Base-by-base conservation (phyloP, 1,140 invertebrate species). In the Microplitis mediator region DNA sequence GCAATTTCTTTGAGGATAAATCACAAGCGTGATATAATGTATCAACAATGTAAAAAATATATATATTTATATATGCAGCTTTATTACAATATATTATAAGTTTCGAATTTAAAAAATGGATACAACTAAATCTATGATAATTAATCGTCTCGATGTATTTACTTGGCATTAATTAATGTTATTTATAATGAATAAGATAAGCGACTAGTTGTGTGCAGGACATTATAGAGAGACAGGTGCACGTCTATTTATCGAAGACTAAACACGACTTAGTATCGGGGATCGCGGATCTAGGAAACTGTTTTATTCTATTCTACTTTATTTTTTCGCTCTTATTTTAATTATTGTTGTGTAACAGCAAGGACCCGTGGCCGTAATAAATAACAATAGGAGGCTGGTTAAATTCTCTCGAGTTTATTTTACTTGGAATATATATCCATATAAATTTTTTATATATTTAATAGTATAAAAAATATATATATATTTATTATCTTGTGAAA, bases 101-200 rank as follows among this genome's bases (percentile, higher is more conserved):
- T 35, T 11, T 32, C 6, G 11, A 35, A 39, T 35, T n/a, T 32
- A 32, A 63, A 63, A 63, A 63, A 63, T 35, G n/a, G 14, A 36
- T 39, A 63, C 31, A 63, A 63, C 35, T 39, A 39, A 63, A 63
- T 63, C 61, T 31, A 61, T 31, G 60, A 31, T 31, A 63, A 63
- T 63, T 63, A 32, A 63, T 63, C 32, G 35, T 36, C 35, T n/a
- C 23, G 31, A 45, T 35, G 32, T 3, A 63, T 35, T 63, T 36
- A n/a, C 31, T 63, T 63, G 61, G 61, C 61, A 45, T 14, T 63
- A 63, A 45, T 45, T 14, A 35, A 35, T 14, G 61, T 63, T 35
- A 63, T 63, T 63, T 63, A 63, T 63, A 39, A 36, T 34, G 35
- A 63, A 32, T 60, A 32, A 23, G 61, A 63, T 35, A 63, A 63